These are phyloP conservation scores for Barnardius zonarius DNA, from an alignment of 2,113 vertebrate genomes.

Conservation along the genomic window DNA sequence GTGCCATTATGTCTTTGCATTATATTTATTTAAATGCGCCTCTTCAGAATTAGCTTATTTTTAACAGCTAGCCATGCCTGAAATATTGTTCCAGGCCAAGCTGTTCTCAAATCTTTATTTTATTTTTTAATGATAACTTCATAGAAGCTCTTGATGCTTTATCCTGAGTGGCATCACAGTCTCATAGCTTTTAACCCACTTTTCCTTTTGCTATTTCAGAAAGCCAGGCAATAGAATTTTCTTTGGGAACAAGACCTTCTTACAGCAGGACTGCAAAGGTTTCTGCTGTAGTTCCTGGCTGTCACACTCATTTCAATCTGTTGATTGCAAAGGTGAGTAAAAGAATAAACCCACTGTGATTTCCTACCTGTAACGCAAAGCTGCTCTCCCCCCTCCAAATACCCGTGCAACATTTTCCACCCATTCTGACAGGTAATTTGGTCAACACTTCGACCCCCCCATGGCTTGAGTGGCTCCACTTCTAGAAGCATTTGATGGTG, in stretches of 20 bases:
- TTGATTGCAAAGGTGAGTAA: neutral
- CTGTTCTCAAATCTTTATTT: slow-evolving; percentile 55
- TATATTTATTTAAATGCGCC: slow-evolving; percentile 83
- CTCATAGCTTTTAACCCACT: neutral
- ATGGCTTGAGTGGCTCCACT: fast-evolving
- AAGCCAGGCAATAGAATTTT: neutral
- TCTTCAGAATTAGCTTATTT: slow-evolving; percentile 80
- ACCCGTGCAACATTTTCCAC: fast-evolving
- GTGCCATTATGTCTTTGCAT: slow-evolving; percentile 79
- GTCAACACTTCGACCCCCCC: fast-evolving
- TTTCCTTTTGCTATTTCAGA: neutral
- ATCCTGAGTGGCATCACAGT: neutral
- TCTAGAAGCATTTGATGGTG: fast-evolving
- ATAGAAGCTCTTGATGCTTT: neutral
- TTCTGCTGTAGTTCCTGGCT: neutral
- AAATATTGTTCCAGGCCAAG: slow-evolving; percentile 72
- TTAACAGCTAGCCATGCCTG: slow-evolving; percentile 79
- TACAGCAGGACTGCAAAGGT: neutral
- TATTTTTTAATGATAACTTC: slow-evolving; percentile 35
- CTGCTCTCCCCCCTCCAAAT: neutral
- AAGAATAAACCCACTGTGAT: fast-evolving
- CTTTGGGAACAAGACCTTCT: neutral
- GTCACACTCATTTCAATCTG: neutral
- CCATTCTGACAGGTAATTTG: fast-evolving
- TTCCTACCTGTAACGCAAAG: neutral